Percentiles rank a stretch among this genome's conserved stretches.
These are phyloP conservation scores for Lithophane socia DNA, from an alignment of 2,888 invertebrate species.

Conservation along the genomic window DNA sequence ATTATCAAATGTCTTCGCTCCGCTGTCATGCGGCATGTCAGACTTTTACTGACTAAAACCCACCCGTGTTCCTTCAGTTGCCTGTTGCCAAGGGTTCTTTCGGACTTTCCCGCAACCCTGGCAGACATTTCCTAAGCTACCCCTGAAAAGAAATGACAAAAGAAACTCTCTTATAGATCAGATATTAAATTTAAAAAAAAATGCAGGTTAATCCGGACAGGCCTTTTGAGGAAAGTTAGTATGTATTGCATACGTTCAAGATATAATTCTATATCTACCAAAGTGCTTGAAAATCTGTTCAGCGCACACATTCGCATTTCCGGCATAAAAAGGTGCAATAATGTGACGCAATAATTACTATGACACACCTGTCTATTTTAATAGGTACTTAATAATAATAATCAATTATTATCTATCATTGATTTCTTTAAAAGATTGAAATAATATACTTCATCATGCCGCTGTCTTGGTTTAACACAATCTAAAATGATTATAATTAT, in stretches of 20 bases:
- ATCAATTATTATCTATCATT: constrained; percentile 1
- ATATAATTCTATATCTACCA: neutral
- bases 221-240: too few relatives aligned
- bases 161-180: too few relatives aligned
- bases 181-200: too few relatives aligned
- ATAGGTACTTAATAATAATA: neutral
- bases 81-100: too few relatives aligned
- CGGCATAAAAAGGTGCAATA: neutral
- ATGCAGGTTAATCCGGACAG: too few relatives aligned
- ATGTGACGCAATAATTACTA: neutral
- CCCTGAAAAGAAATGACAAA: too few relatives aligned
- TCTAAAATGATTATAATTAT: neutral
- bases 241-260: neutral
- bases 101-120: too few relatives aligned
- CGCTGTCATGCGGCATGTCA: too few relatives aligned
- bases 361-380: neutral
- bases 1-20: too few relatives aligned
- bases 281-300: neutral
- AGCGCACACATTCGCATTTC: neutral
- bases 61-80: too few relatives aligned
- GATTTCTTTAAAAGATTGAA: constrained; percentile 14
- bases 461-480: constrained; percentile 9
- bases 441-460: neutral
- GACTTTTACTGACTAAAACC: too few relatives aligned
- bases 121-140: too few relatives aligned